phyloP scores from a whole-genome alignment of 1,140 invertebrate species.

The Drosophila varians region DNA sequence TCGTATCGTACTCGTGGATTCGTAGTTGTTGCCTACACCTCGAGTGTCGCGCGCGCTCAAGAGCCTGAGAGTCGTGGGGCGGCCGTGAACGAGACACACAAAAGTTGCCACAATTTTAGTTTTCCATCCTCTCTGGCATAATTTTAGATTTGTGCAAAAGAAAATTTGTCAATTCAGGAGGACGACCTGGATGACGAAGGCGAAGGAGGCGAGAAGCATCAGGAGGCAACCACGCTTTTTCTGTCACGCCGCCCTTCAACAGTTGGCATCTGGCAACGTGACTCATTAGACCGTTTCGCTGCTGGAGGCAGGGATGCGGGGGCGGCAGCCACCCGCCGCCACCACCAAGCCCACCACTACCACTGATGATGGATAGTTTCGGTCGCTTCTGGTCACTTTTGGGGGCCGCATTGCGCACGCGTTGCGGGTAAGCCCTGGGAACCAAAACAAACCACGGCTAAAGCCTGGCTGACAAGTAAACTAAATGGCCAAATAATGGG shows the following conservation, averaged over 20 bases:
- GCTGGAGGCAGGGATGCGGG: slow-evolving; percentile 7
- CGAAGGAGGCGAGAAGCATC: background rate
- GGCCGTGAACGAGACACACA: slow-evolving; percentile 33
- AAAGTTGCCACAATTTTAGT: slow-evolving; percentile 49
- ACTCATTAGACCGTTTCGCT: slow-evolving; percentile 49
- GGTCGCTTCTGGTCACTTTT: slow-evolving; percentile 63
- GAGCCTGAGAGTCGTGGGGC: slow-evolving; percentile 31
- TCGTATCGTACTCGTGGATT: slow-evolving; percentile 3
- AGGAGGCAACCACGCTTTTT: slow-evolving; percentile 22
- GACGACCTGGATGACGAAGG: background rate
- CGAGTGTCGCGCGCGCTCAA: slow-evolving; percentile 57
- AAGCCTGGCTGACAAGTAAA: slow-evolving; percentile 16
- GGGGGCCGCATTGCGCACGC: slow-evolving; percentile 59
- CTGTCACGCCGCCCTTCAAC: slow-evolving; percentile 43
- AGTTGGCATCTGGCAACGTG: slow-evolving; percentile 53
- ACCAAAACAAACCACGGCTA: slow-evolving; percentile 7
- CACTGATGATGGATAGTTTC: slow-evolving; percentile 72
- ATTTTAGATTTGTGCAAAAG: slow-evolving; percentile 51
- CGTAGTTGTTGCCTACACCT: slow-evolving; percentile 56
- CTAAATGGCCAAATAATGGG: background rate
- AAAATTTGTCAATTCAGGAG: slow-evolving; percentile 51
- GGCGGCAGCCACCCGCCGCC: slow-evolving; percentile 17
- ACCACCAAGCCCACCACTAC: background rate
- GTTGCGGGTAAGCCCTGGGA: slow-evolving; percentile 63
- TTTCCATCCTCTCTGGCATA: slow-evolving; percentile 41